Percentiles rank a stretch among this genome's conserved stretches.
These are phyloP conservation scores for Machaerirhynchus nigripectus DNA, from an alignment of 2,113 vertebrate species.

Conservation along the genomic window DNA sequence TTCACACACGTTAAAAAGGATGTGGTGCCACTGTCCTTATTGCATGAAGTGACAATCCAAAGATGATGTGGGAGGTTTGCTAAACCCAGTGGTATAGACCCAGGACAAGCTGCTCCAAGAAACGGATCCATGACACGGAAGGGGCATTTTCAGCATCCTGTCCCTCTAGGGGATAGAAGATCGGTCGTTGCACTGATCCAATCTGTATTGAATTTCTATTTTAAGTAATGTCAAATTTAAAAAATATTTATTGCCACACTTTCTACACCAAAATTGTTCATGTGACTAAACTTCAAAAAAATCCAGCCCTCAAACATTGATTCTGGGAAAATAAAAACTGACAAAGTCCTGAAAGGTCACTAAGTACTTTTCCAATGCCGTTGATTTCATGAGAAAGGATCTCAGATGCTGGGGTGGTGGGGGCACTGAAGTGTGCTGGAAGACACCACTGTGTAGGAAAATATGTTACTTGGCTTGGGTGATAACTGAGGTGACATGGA, in stretches of 20 bases:
- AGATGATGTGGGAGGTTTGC: neutral
- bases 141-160: neutral
- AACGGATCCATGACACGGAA: rapidly evolving
- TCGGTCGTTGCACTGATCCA: neutral
- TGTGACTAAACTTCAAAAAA: neutral
- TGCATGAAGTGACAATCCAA: neutral
- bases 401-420: neutral
- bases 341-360: neutral
- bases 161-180: neutral
- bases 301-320: neutral
- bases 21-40: neutral
- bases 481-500: neutral
- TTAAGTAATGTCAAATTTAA: neutral
- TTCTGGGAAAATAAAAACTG: neutral
- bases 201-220: neutral
- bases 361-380: neutral
- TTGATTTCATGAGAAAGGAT: neutral
- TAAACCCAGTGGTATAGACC: neutral
- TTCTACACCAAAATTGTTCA: neutral
- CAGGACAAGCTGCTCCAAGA: neutral
- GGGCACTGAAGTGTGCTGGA: neutral
- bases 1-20: neutral
- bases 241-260: neutral
- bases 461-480: neutral
- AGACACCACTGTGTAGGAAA: neutral